A percentile compares a stretch with the other conserved stretches of the same genome.
Evolutionary conservation across 1,140 invertebrate species (phyloP).

Genomic region (Popillia japonica): DNA sequence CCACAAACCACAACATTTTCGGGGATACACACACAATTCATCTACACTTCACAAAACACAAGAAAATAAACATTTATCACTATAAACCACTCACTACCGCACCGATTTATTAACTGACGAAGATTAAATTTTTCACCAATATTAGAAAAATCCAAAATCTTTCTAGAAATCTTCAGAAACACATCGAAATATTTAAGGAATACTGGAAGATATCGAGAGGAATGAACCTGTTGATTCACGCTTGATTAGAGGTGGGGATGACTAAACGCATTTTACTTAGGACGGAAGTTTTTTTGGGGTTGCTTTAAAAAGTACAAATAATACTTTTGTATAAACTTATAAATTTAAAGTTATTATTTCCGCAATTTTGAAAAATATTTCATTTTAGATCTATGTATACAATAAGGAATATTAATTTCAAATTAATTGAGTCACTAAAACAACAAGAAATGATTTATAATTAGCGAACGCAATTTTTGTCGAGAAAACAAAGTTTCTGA

Average conservation of each 20-base stretch:
- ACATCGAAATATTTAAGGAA: background rate
- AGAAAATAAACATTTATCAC: background rate
- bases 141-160: background rate
- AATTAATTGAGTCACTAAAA: background rate
- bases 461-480: background rate
- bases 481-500: background rate
- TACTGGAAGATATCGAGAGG: background rate
- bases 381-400: no score
- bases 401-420: no score
- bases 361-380: background rate
- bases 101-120: background rate
- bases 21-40: background rate
- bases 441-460: background rate
- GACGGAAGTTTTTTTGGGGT: background rate
- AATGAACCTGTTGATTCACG: conserved; percentile 18
- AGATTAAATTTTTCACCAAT: background rate
- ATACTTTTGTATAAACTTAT: background rate
- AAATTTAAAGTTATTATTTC: background rate
- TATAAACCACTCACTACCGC: background rate
- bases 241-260: conserved; percentile 13
- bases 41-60: background rate
- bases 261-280: background rate
- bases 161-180: background rate
- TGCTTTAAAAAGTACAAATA: background rate
- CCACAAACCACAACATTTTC: background rate